A percentile compares a stretch with the other conserved stretches of the same genome.
These are phyloP conservation scores for Rhinopomastus cyanomelas DNA, from an alignment of 2,113 vertebrate genomes.

Conservation along the genomic window DNA sequence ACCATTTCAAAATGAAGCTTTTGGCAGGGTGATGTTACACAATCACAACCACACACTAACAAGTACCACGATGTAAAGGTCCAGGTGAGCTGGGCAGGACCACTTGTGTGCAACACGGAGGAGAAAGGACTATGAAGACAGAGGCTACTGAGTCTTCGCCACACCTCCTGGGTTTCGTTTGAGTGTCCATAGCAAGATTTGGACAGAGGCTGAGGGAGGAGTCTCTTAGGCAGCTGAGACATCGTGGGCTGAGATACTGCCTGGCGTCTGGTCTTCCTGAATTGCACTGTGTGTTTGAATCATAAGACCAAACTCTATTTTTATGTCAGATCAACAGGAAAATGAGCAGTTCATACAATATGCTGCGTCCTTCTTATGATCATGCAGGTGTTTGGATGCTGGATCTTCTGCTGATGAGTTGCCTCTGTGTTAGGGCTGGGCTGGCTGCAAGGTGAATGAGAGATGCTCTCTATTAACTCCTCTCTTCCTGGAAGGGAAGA, in stretches of 20 bases:
- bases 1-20: not conserved
- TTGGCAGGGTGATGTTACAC: not conserved
- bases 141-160: not conserved
- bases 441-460: too few relatives aligned
- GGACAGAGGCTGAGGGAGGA: not conserved
- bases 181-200: not conserved
- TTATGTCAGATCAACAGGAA: not conserved
- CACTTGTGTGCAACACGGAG: not conserved
- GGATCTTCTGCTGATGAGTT: not conserved
- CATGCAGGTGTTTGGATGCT: not conserved
- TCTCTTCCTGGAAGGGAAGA: too few relatives aligned
- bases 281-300: too few relatives aligned
- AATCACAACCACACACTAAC: not conserved
- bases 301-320: not conserved
- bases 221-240: too few relatives aligned
- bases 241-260: too few relatives aligned
- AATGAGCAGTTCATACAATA: fast-evolving
- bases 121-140: not conserved
- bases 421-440: not conserved
- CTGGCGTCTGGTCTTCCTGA: too few relatives aligned
- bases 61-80: not conserved
- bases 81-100: not conserved
- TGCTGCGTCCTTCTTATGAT: not conserved
- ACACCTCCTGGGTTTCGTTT: not conserved
- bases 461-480: too few relatives aligned